phyloP scores from a whole-genome alignment of 2,797 vertebrate species.

The Hephaestus fuliginosus region DNA sequence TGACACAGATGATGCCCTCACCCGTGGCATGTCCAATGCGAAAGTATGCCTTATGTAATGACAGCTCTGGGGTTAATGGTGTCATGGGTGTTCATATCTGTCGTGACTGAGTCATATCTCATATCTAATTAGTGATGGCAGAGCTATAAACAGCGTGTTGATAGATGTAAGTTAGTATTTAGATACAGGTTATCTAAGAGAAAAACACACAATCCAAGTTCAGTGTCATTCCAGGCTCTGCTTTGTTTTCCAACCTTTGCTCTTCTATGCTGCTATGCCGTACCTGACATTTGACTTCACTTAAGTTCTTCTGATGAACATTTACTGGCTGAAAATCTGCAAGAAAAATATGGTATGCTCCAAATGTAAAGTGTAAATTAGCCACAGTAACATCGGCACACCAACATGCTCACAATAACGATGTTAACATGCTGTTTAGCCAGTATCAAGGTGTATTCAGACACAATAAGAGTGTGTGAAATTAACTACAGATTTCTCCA shows the following conservation, averaged over 20 bases:
- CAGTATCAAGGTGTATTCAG: background rate
- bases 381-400: too few species aligned
- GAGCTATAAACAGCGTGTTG: conserved; percentile 23
- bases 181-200: conserved; percentile 6
- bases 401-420: background rate
- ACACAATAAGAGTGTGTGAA: too few species aligned
- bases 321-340: background rate
- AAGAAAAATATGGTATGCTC: background rate
- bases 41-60: conserved; percentile 54
- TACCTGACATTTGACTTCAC: too few species aligned
- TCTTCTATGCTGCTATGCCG: background rate
- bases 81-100: conserved; percentile 55
- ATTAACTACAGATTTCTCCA: background rate
- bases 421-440: background rate
- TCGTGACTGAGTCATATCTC: conserved; percentile 44
- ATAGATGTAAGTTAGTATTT: background rate
- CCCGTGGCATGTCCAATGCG: conserved; percentile 29
- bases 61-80: conserved; percentile 48
- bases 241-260: conserved; percentile 28
- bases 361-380: background rate
- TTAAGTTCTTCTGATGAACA: background rate
- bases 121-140: conserved; percentile 46
- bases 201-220: background rate
- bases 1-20: conserved; percentile 36
- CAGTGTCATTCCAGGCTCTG: background rate